A percentile compares a stretch with the other conserved stretches of the same genome.
These are phyloP conservation scores for Acanthis flammea DNA, from an alignment of 2,797 vertebrate species.

Conservation along the genomic window DNA sequence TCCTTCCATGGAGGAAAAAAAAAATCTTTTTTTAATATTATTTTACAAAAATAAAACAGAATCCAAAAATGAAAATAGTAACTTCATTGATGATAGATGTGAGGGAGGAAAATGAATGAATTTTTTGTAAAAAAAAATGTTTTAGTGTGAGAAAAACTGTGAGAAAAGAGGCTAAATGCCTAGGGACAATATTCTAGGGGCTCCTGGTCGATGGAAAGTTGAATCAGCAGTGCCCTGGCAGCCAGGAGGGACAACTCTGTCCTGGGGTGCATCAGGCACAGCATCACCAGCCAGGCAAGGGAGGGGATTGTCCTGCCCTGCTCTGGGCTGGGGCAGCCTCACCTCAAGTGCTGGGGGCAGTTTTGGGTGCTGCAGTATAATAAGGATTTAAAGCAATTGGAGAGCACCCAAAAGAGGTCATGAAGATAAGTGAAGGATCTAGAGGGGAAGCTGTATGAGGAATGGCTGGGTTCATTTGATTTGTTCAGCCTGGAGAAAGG, in stretches of 20 bases:
- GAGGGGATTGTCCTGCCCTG: neutral
- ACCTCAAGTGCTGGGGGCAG: fast-evolving
- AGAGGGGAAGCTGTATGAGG: neutral
- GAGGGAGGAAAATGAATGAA: neutral
- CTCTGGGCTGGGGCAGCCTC: fast-evolving
- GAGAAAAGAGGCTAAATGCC: neutral
- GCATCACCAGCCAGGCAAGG: fast-evolving
- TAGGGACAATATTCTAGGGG: neutral
- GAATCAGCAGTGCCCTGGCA: neutral
- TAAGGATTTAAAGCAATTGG: neutral
- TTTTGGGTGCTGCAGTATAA: fast-evolving
- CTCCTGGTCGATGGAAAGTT: fast-evolving
- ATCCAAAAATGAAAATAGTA: neutral
- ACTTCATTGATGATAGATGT: neutral
- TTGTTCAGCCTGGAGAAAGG: neutral
- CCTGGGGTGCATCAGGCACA: neutral
- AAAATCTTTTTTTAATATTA: neutral
- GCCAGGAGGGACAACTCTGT: fast-evolving
- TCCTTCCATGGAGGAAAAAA: neutral
- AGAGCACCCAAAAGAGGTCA: neutral
- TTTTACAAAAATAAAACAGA: neutral
- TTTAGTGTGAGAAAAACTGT: neutral
- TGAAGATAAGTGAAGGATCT: neutral
- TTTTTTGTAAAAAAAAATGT: neutral
- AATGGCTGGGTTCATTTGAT: neutral